Evolutionary conservation across 2,113 vertebrate species (phyloP), one percentile per base, ranked within the genome.

Genomic region (Gasterosteus nipponicus): DNA sequence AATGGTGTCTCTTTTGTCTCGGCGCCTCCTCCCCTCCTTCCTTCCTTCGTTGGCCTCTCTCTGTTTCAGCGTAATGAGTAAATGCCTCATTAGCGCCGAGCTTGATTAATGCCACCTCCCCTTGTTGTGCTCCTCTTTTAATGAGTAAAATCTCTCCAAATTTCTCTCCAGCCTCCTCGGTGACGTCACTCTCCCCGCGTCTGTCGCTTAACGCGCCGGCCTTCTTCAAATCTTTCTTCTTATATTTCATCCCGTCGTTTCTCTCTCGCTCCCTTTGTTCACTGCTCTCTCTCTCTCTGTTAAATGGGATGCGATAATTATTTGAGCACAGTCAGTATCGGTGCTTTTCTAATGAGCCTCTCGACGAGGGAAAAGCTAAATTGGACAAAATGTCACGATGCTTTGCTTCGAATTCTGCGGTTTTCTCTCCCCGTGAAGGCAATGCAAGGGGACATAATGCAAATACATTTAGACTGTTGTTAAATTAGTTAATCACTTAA

Each of bases 71-170:
- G 22, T 93, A 93, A 92, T 92, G 89, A 90, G 83, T 90, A 89
- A 91, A 92, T 87, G 90, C 81, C 89, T 92, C 88, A 92, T 93
- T 93, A 92, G 85, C 44, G 12, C 78, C 51, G 67, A 80, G 85
- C 87, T 85, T 87, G 92, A 93, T 91, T 92, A 92, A 91, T 91
- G 67, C 80, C 83, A 71, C 84, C 86, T 87, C 75, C 81, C 76
- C 85, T 87, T 88, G 86, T 91, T 91, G 80, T 89, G 80, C 83
- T 90, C 75, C 73, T 89, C 84, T 85, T 91, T 85, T 92, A 88
- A 92, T 82, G 90, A 90, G 80, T 82, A 60, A 86, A 90, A 91
- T 89, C 87, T 88, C 81, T 73, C 54, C 41, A 77, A 81, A 85
- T 84, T 80, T 80, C 86, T 68, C 64, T 76, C 71, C 49, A 35